A percentile compares a stretch with the other conserved stretches of the same genome.
These are phyloP conservation scores for Pinna nobilis DNA, from an alignment of 1,140 invertebrate species.

Conservation along the genomic window DNA sequence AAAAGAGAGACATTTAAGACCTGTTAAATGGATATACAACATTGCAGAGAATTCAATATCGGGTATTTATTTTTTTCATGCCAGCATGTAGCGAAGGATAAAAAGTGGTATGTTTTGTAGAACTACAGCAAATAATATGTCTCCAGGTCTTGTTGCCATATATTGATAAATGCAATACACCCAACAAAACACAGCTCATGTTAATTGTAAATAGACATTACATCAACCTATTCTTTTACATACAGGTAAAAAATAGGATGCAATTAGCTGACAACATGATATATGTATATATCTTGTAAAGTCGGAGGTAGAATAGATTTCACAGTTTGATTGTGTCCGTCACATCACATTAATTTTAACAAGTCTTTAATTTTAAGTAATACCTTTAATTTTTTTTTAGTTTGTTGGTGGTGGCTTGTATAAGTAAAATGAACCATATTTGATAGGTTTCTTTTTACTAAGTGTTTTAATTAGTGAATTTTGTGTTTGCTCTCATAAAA, in stretches of 20 bases:
- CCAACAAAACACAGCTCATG: neutral
- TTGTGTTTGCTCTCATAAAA: too few species aligned
- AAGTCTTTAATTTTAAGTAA: neutral
- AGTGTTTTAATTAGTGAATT: too few species aligned
- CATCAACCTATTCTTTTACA: neutral
- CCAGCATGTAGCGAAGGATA: neutral
- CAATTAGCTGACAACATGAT: neutral
- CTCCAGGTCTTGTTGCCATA: too few species aligned
- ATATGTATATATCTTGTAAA: neutral
- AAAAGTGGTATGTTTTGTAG: neutral
- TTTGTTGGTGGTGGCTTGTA: too few species aligned
- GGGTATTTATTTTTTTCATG: neutral
- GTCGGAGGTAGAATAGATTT: neutral
- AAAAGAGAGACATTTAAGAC: too few species aligned
- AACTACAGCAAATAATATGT: conserved; percentile 16
- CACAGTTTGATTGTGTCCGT: neutral
- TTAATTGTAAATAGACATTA: neutral
- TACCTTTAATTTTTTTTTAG: too few species aligned
- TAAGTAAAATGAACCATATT: too few species aligned
- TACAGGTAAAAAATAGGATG: neutral
- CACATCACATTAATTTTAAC: neutral
- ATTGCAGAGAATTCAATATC: too few species aligned
- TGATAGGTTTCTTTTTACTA: too few species aligned
- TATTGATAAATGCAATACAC: neutral
- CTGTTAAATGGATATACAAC: too few species aligned